Evolutionary conservation across 2,113 vertebrate species (phyloP).

Genomic region (Oenanthe melanoleuca): DNA sequence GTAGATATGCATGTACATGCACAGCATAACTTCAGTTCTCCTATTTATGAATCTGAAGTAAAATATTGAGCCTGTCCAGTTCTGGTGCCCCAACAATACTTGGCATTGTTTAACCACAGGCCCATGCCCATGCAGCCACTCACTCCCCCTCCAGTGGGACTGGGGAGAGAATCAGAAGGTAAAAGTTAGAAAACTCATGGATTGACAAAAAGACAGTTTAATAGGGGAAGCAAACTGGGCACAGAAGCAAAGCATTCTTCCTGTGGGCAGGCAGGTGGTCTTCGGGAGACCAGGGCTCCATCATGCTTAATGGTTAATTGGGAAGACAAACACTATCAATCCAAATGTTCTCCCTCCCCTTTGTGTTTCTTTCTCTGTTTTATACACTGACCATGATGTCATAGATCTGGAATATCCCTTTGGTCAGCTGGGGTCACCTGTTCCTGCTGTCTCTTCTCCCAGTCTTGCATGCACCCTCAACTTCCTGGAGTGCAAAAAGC

Average conservation of each 20-base stretch:
- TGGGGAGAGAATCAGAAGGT: neutral
- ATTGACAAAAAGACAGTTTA: neutral
- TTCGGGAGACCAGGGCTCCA: too few relatives aligned
- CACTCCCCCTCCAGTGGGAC: neutral
- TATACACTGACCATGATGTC: neutral
- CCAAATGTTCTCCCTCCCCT: neutral
- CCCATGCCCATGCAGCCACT: neutral
- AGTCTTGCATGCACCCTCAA: accelerated
- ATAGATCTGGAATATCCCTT: neutral
- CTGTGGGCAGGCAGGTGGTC: neutral
- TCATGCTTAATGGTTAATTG: too few relatives aligned
- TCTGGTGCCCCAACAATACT: neutral
- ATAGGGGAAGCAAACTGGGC: neutral
- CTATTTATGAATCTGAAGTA: neutral
- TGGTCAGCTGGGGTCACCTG: neutral
- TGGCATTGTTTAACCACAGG: neutral
- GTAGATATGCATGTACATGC: accelerated
- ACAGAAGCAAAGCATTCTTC: neutral
- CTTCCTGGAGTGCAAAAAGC: neutral
- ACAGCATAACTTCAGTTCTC: neutral
- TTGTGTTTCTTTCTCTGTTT: neutral
- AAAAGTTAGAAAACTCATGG: neutral
- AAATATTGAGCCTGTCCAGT: neutral
- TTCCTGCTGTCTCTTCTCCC: neutral
- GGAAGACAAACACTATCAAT: neutral